A percentile compares a stretch with the other conserved stretches of the same genome.
These are phyloP conservation scores for Eurypyga helias DNA, from an alignment of 2,113 vertebrate species.

Conservation along the genomic window DNA sequence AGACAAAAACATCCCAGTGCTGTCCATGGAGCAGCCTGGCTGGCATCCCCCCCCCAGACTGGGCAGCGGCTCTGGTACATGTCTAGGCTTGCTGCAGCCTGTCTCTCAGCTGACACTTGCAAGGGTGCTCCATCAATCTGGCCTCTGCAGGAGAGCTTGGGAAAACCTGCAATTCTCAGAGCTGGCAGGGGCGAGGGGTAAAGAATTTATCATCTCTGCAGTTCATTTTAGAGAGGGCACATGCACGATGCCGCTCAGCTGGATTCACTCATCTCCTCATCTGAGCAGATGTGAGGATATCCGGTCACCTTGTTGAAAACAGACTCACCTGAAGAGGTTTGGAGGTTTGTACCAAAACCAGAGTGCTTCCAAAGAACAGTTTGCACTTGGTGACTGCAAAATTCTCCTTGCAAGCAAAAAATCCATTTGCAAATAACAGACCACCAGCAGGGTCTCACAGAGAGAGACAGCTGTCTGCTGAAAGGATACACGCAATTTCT, in stretches of 20 bases:
- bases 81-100: background rate
- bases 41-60: background rate
- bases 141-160: background rate
- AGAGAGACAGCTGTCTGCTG: background rate
- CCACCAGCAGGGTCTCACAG: background rate
- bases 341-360: background rate
- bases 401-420: background rate
- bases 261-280: conserved; percentile 36
- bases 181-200: background rate
- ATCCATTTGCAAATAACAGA: background rate
- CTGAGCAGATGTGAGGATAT: conserved; percentile 19
- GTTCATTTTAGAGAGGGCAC: conserved; percentile 19
- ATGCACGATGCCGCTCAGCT: conserved; percentile 3
- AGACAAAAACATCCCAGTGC: background rate
- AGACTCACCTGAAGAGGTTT: conserved; percentile 29
- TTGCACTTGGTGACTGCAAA: background rate
- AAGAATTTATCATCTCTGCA: conserved; percentile 20
- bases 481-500: background rate
- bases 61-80: background rate
- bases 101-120: background rate
- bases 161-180: background rate
- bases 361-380: background rate
- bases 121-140: background rate
- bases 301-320: conserved; percentile 40
- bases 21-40: background rate